These are phyloP conservation scores for Tetropium fuscum DNA, from an alignment of 2,888 invertebrate genomes.

Conservation along the genomic window DNA sequence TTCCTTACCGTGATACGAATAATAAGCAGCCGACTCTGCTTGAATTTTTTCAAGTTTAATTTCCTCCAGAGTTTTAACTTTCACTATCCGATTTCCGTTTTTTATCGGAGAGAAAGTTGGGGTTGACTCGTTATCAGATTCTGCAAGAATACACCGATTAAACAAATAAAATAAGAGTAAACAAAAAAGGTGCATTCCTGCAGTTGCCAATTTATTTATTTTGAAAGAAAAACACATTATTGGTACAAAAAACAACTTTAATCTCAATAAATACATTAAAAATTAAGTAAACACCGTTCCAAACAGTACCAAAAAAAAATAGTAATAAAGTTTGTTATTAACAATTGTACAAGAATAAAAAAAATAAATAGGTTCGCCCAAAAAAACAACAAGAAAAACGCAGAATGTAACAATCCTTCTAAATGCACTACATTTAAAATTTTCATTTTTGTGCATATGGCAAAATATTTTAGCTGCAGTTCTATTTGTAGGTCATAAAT, in stretches of 20 bases:
- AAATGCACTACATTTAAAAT: slow-evolving; percentile 31
- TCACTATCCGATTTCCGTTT: slow-evolving; percentile 64
- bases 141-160: slow-evolving; percentile 76
- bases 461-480: slow-evolving; percentile 42
- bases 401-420: slow-evolving; percentile 38
- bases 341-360: slow-evolving; percentile 38
- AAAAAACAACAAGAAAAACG: slow-evolving; percentile 36
- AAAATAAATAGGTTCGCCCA: slow-evolving; percentile 43
- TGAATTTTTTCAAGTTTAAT: slow-evolving; percentile 77
- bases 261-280: slow-evolving; percentile 40
- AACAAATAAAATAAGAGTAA: slow-evolving; percentile 40
- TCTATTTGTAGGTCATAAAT: slow-evolving; percentile 19
- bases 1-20: slow-evolving; percentile 71
- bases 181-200: slow-evolving; percentile 44
- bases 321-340: slow-evolving; percentile 24
- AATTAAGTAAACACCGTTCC: slow-evolving; percentile 37
- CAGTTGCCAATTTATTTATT: no score
- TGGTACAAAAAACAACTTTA: slow-evolving; percentile 48
- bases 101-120: slow-evolving; percentile 73
- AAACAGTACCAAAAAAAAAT: slow-evolving; percentile 40
- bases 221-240: slow-evolving; percentile 35
- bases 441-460: slow-evolving; percentile 47
- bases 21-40: slow-evolving; percentile 79
- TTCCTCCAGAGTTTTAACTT: slow-evolving; percentile 77
- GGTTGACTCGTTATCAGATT: slow-evolving; percentile 81